A percentile compares a stretch with the other conserved stretches of the same genome.
Evolutionary conservation across 2,888 invertebrate genomes (phyloP).

Genomic region (Hyposoter didymator): DNA sequence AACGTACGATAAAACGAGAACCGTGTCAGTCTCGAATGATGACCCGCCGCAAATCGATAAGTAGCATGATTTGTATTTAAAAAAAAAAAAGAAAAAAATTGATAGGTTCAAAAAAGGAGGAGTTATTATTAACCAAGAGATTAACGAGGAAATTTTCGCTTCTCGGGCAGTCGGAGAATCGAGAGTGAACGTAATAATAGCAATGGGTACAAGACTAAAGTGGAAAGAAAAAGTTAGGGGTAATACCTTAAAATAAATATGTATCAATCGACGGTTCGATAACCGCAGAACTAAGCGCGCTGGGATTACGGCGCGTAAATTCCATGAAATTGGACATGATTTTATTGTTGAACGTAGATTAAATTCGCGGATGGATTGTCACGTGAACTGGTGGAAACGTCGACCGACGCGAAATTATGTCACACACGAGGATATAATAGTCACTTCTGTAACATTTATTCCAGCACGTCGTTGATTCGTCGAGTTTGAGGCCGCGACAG

Average conservation of each 20-base stretch:
- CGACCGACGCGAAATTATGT: constrained; percentile 59
- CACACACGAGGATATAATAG: constrained; percentile 54
- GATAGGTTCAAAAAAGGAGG: neutral
- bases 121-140: constrained; percentile 20
- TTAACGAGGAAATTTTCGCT: neutral
- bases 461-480: constrained; percentile 41
- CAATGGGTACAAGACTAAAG: constrained; percentile 9
- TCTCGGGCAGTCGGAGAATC: constrained; percentile 17
- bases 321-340: constrained; percentile 1
- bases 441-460: constrained; percentile 60
- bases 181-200: constrained; percentile 55
- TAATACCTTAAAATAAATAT: neutral
- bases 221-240: neutral
- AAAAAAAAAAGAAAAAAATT: neutral
- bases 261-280: neutral
- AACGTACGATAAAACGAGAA: neutral
- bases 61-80: constrained; percentile 17
- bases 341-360: constrained; percentile 7
- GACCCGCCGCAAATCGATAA: constrained; percentile 39
- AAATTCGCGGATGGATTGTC: constrained; percentile 65
- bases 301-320: neutral
- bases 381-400: constrained; percentile 48
- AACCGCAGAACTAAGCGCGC: neutral
- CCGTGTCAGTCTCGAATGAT: constrained; percentile 19
- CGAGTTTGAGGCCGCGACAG: constrained; percentile 54